Conservation (phyloP, 2,888 invertebrate species). For the Aphidoletes aphidimyza region DNA sequence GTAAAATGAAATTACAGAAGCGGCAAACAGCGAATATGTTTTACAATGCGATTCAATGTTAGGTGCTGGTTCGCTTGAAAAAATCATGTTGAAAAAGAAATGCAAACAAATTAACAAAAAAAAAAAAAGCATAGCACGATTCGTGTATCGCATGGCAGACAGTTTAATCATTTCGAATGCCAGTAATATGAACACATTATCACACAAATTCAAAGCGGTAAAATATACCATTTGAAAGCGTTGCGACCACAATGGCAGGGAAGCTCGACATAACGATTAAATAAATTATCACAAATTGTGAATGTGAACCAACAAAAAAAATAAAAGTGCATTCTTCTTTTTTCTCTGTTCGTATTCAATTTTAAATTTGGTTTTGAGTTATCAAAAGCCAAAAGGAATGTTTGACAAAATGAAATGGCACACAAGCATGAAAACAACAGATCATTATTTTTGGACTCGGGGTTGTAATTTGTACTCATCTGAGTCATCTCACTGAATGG, state of each 20-base stretch:
- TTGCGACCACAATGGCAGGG: neutral
- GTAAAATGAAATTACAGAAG: conserved; percentile 15
- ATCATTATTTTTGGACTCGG: neutral
- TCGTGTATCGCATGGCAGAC: conserved; percentile 1
- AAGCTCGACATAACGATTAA: conserved; percentile 10
- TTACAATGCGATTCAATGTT: neutral
- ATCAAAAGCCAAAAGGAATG: too few relatives aligned
- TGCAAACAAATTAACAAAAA: conserved; percentile 44
- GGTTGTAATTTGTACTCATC: too few relatives aligned
- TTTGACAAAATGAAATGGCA: too few relatives aligned
- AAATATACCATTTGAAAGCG: neutral
- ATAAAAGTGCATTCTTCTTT: too few relatives aligned
- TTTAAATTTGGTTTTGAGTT: too few relatives aligned
- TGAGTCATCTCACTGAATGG: too few relatives aligned
- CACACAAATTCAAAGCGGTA: neutral
- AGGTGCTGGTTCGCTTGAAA: neutral
- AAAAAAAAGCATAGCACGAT: conserved; percentile 24
- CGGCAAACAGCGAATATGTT: neutral
- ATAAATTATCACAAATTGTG: neutral
- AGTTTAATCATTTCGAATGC: neutral
- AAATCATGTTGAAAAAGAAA: neutral
- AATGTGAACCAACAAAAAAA: neutral
- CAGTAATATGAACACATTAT: conserved; percentile 30
- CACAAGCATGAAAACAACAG: conserved; percentile 21
- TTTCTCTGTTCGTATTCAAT: neutral